These are phyloP conservation scores for Microtus oregoni DNA, from an alignment of 2,113 vertebrate genomes.

Conservation along the genomic window DNA sequence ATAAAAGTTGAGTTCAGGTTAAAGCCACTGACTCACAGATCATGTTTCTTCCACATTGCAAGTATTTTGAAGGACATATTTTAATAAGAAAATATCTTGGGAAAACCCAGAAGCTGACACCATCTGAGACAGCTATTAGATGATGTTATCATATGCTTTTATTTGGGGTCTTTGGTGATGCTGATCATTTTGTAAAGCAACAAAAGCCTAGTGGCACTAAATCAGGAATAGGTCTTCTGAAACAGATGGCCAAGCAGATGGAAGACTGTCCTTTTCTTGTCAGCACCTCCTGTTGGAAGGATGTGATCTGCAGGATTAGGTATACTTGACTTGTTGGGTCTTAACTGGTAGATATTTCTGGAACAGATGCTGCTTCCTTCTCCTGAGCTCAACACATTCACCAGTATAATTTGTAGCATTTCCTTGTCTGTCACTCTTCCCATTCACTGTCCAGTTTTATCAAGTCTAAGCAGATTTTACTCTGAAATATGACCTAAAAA, in stretches of 20 bases:
- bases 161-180: slow-evolving; percentile 65
- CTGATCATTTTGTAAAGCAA: slow-evolving; percentile 69
- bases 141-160: slow-evolving; percentile 67
- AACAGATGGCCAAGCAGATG: slow-evolving; percentile 79
- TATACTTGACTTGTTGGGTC: slow-evolving; percentile 78
- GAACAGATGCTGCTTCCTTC: slow-evolving; percentile 69
- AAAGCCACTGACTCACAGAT: slow-evolving; percentile 40
- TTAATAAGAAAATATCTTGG: slow-evolving; percentile 54
- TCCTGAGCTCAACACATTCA: slow-evolving; percentile 66
- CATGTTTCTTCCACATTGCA: slow-evolving; percentile 2
- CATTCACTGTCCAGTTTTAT: slow-evolving; percentile 66
- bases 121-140: slow-evolving; percentile 42
- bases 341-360: slow-evolving; percentile 72
- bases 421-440: slow-evolving; percentile 72
- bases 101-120: slow-evolving; percentile 54
- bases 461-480: slow-evolving; percentile 53
- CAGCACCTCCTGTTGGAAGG: slow-evolving; percentile 65
- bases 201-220: slow-evolving; percentile 65
- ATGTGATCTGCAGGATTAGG: slow-evolving; percentile 74
- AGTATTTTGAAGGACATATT: slow-evolving; percentile 50
- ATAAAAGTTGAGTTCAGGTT: slow-evolving; percentile 37
- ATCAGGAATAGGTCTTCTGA: slow-evolving; percentile 73
- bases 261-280: slow-evolving; percentile 80
- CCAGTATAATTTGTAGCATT: slow-evolving; percentile 70
- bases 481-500: slow-evolving; percentile 50